phyloP scores from a whole-genome alignment of 30 jellyfish, hydroid and myxozoan species.

The Hydractinia echinata region DNA sequence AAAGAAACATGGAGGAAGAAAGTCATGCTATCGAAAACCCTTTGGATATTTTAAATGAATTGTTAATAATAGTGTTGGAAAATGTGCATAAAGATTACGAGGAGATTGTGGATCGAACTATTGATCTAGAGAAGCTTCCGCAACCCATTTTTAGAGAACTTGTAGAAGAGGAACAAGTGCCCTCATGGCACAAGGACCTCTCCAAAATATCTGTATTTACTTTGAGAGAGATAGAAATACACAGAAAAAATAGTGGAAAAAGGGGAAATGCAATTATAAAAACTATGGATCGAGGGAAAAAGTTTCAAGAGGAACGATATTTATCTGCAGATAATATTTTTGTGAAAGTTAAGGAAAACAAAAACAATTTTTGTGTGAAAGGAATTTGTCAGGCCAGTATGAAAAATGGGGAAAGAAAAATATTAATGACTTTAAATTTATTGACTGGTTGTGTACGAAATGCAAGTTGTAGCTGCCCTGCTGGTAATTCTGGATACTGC shows the following conservation, averaged over 20 bases:
- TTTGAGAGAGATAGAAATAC: background rate
- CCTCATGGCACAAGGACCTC: background rate
- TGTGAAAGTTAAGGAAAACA: background rate
- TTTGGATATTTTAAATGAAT: no score
- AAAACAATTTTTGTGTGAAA: background rate
- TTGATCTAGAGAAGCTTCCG: no score
- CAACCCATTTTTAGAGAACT: no score
- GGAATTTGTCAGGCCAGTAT: background rate
- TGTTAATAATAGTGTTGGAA: no score
- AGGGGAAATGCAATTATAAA: background rate
- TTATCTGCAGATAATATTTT: background rate
- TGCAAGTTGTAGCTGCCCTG: conserved; percentile 42
- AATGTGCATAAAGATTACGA: no score
- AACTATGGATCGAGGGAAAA: background rate
- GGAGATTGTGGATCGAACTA: no score
- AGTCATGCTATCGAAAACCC: no score
- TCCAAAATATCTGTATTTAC: background rate
- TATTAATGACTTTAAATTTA: background rate
- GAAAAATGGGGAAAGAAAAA: background rate
- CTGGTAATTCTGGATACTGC: conserved; percentile 58
- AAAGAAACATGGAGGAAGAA: no score
- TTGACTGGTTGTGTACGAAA: background rate
- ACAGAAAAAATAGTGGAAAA: conserved; percentile 4
- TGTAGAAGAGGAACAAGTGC: no score
- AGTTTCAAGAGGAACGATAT: conserved; percentile 3